Base-by-base conservation (phyloP, 2,797 vertebrate species). In the Gallinago solitaria region DNA sequence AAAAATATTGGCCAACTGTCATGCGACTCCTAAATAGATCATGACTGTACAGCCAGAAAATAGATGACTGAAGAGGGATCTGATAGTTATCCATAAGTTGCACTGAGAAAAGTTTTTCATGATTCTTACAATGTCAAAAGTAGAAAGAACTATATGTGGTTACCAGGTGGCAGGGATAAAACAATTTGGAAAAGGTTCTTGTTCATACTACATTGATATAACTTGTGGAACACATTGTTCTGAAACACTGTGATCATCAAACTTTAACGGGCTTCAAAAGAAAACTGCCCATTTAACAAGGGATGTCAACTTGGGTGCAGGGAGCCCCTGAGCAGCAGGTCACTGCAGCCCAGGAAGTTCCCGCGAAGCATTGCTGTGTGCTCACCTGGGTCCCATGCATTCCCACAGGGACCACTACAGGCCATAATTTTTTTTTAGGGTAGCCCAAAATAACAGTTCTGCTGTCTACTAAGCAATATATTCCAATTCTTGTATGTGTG, bases 361-460 rank as follows among this genome's bases (percentile, higher is more conserved):
- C 60, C 35, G n/a, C 0, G 1, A 67, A 61, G 11, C 54, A 28
- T 27, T 30, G 12, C 54, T 60, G 4, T 48, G 28, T 1, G 0
- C 23, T 41, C 1, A 0, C 12, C 43, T 20, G 11, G 14, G 17
- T 54, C 21, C 32, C 27, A 30, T 27, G 24, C 8, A 5, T 60
- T 24, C 39, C 63, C 24, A 37, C 35, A 54, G 32, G 24, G 11
- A 53, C 12, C 37, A 23, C 14, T 24, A 37, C 16, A 65, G 8
- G 15, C 9, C 35, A 65, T 54, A 57, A 30, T 3, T 3, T 51
- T 59, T 37, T 59, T 33, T 68, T 37, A 21, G 9, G 14, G 16
- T 45, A 82, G n/a, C 8, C 28, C 43, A 28, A 47, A 86, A 68
- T n/a, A 6, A 12, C 28, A 16, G 19, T 74, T 78, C 28, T 61